Percentiles rank a stretch among this genome's conserved stretches.
Evolutionary conservation across 2,888 invertebrate genomes (phyloP).

Genomic region (Hedya salicella): DNA sequence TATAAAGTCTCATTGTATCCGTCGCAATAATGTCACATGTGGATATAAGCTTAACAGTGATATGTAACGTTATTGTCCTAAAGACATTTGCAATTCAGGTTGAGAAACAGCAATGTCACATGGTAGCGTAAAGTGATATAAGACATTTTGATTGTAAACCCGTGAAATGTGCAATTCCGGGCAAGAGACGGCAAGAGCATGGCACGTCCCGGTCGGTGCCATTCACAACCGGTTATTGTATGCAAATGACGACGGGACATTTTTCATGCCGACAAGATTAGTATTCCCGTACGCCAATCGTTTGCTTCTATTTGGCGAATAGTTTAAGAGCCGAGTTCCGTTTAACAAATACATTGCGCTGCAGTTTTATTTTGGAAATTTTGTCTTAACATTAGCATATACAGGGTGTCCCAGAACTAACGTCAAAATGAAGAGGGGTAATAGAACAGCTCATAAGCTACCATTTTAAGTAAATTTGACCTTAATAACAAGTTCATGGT

Average conservation of each 20-base stretch:
- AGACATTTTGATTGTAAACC: not conserved
- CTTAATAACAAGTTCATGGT: no score
- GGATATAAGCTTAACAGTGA: not conserved
- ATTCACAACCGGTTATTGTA: constrained; percentile 78
- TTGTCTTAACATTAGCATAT: no score
- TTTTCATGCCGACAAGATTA: constrained; percentile 63
- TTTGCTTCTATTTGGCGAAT: constrained; percentile 47
- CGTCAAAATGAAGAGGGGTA: no score
- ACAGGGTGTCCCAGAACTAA: no score
- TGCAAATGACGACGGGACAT: constrained; percentile 73
- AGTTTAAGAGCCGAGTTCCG: constrained; percentile 3
- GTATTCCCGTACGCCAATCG: constrained; percentile 53
- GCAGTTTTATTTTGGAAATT: no score
- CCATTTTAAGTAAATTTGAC: no score
- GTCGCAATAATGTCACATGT: not conserved
- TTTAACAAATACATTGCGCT: no score
- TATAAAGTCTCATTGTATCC: constrained; percentile 48
- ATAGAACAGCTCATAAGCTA: no score
- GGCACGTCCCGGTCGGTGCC: constrained; percentile 59
- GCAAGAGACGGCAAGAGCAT: constrained; percentile 52
- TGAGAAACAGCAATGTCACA: not conserved
- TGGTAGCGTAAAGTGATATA: not conserved
- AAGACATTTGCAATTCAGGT: not conserved
- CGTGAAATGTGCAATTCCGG: constrained; percentile 58
- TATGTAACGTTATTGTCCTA: not conserved